Evolutionary conservation across 2,888 invertebrate species (phyloP).

Genomic region (Hypomecis atomaria): DNA sequence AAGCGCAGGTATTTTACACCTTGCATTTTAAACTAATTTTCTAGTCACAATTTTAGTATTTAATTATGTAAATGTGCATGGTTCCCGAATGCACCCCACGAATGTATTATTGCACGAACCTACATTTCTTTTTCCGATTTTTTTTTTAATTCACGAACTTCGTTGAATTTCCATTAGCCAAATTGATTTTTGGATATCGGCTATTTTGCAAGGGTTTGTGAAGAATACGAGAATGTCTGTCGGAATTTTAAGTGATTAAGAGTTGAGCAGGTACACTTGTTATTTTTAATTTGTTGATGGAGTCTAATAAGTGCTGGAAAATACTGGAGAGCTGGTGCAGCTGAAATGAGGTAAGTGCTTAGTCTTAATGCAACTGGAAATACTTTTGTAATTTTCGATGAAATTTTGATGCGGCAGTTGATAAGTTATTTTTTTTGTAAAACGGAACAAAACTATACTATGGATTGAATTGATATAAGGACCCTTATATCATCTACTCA

Average conservation of each 20-base stretch:
- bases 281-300: constrained; percentile 24
- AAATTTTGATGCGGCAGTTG: background rate
- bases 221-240: constrained; percentile 36
- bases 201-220: constrained; percentile 42
- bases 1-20: background rate
- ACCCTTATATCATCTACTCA: too few relatives aligned
- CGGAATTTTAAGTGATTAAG: constrained; percentile 33
- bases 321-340: constrained; percentile 1
- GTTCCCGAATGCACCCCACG: constrained; percentile 78
- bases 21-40: constrained; percentile 37
- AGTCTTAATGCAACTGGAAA: background rate
- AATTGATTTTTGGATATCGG: constrained; percentile 68
- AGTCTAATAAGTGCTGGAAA: constrained; percentile 18
- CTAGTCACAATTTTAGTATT: constrained; percentile 56
- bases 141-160: constrained; percentile 62
- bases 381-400: background rate
- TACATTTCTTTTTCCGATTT: constrained; percentile 63
- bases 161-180: constrained; percentile 73
- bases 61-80: constrained; percentile 77
- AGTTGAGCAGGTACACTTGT: constrained; percentile 21
- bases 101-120: constrained; percentile 78
- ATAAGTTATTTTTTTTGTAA: background rate
- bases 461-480: too few relatives aligned
- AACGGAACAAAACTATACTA: too few relatives aligned
- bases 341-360: constrained; percentile 18